Base-by-base conservation (phyloP, 2,113 vertebrate species). In the Echinops telfairi region DNA sequence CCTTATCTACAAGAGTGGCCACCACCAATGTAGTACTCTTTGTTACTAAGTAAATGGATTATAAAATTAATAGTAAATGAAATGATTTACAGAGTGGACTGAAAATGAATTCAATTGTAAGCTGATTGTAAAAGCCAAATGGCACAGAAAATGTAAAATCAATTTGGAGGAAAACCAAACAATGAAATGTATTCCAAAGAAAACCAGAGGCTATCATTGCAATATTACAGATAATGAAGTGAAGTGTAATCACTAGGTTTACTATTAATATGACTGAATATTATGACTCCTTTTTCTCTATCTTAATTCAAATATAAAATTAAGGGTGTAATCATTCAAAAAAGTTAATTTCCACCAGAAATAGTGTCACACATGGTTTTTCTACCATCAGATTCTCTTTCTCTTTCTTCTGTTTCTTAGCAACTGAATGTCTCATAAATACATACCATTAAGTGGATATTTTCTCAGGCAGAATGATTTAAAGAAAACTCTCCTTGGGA, bases 391-490 rank as follows among this genome's bases (percentile, higher is more conserved):
- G 29, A 66, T 86, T 73, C 33, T 36, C 71, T 90, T 25, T 83
- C 22, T 75, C 31, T 79, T 75, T 88, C 19, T 94, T 93, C 60
- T 83, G 71, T 92, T 95, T 94, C 66, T 92, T 78, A 96, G 82
- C 57, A 88, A 85, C 84, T 71, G 38, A 40, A 88, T 62, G 68
- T 89, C 53, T 90, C 20, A 31, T 95, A 96, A 82, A 93, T 91
- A 82, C 38, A 89, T 57, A 85, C 31, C 57, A 10, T 71, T 80
- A 91, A 70, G 64, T 89, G 22, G 47, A 93, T 23, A 57, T 95
- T 85, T 95, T 96, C 73, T 83, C 20, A 77, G 78, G 62, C 70
- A 85, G 82, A 84, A 94, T 91, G 85, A 93, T 96, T 95, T 93
- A 91, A 33, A 91, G 17, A 53, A 80, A 91, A 85, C 85, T 89